Percentiles rank a stretch among this genome's conserved stretches.
Conservation (phyloP, 2,797 vertebrate species). For the Hippocampus kuda region DNA sequence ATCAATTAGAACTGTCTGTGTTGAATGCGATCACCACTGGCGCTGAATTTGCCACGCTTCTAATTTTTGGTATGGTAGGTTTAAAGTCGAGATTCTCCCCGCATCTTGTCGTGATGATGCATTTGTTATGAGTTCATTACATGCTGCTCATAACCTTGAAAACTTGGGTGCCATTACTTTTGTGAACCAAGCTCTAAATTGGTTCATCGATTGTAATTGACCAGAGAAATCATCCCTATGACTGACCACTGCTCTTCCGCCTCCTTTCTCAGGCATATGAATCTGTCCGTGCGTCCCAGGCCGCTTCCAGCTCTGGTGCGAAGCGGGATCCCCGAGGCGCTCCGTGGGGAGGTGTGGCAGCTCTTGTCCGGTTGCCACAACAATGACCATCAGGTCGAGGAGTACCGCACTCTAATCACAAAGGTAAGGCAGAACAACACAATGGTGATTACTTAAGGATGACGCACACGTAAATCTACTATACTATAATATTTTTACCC, state of each 20-base stretch:
- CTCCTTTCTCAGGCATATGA: slow-evolving; percentile 77
- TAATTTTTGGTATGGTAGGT: no score
- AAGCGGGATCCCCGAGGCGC: slow-evolving; percentile 91
- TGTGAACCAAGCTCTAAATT: not conserved
- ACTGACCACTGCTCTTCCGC: slow-evolving; percentile 4
- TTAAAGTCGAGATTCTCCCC: no score
- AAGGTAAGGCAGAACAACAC: slow-evolving; percentile 70
- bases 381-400: slow-evolving; percentile 94
- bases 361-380: slow-evolving; percentile 94
- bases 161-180: not conserved
- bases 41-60: no score
- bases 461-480: no score
- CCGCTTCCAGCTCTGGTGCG: slow-evolving; percentile 83
- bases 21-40: no score
- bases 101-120: no score
- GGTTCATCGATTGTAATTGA: not conserved
- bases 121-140: no score
- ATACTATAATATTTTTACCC: no score
- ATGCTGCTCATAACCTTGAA: no score
- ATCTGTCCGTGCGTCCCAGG: slow-evolving; percentile 87
- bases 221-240: not conserved
- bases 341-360: slow-evolving; percentile 97
- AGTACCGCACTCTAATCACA: slow-evolving; percentile 95
- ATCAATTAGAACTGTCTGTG: no score
- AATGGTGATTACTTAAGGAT: not conserved